Conservation (phyloP, 2,113 vertebrate species). For the Ornithorhynchus anatinus region DNA sequence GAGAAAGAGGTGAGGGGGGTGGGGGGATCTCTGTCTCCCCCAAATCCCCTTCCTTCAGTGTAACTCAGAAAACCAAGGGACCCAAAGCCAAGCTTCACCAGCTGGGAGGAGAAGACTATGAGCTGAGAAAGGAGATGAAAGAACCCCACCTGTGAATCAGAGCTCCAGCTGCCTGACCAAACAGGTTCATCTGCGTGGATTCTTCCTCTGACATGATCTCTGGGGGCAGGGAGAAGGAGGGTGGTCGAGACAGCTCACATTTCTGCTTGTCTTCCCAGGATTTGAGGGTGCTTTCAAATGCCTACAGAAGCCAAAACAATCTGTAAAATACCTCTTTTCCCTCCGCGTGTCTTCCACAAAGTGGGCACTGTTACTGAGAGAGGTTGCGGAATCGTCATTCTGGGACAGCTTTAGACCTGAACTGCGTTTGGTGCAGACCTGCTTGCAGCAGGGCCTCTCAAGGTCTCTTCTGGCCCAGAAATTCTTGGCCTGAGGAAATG, state of each 20-base stretch:
- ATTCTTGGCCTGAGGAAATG: too few relatives aligned
- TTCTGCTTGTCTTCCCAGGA: conserved; percentile 99
- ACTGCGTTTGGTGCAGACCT: background rate
- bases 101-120: background rate
- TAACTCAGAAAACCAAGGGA: too few relatives aligned
- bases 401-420: background rate
- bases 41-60: too few relatives aligned
- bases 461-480: background rate
- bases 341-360: too few relatives aligned
- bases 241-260: conserved; percentile 84
- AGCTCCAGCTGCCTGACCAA: conserved; percentile 87
- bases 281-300: conserved; percentile 94
- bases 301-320: conserved; percentile 76
- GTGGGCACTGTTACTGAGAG: too few relatives aligned
- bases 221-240: conserved; percentile 80
- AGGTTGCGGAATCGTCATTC: too few relatives aligned
- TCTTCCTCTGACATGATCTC: conserved; percentile 91
- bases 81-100: too few relatives aligned
- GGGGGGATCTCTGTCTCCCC: too few relatives aligned
- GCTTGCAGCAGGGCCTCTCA: background rate
- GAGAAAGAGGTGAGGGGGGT: too few relatives aligned
- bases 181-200: conserved; percentile 84
- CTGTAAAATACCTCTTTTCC: too few relatives aligned
- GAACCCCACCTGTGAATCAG: conserved; percentile 88
- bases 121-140: background rate